Evolutionary conservation across 2,797 vertebrate species (phyloP).

Genomic region (Botia kubotai): DNA sequence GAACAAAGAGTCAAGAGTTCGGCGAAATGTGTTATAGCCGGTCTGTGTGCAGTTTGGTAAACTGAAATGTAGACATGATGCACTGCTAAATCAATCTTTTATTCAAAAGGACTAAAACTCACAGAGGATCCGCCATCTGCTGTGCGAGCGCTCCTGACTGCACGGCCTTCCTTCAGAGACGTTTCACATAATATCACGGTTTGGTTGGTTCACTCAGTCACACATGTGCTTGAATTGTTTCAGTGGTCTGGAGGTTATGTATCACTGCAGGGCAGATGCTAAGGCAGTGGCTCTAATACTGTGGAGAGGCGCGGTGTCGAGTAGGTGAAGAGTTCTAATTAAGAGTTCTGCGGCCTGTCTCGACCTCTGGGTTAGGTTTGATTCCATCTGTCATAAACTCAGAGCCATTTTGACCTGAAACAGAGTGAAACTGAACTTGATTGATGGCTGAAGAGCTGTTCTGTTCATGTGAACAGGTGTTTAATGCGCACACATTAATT

Average conservation of each 20-base stretch:
- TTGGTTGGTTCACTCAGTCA: conserved; percentile 33
- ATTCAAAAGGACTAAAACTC: conserved; percentile 31
- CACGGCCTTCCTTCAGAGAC: conserved; percentile 25
- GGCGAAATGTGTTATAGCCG: not conserved
- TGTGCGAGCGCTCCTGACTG: conserved; percentile 5
- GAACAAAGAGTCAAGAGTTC: not conserved
- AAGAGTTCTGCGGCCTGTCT: conserved; percentile 20
- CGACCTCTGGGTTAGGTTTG: conserved; percentile 37
- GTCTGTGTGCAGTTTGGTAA: not conserved
- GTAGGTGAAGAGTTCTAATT: conserved; percentile 41
- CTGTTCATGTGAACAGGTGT: not conserved
- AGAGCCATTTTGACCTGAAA: conserved; percentile 13
- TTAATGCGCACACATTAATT: not conserved
- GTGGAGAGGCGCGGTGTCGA: conserved; percentile 24
- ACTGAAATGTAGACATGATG: not conserved
- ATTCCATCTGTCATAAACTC: conserved; percentile 42
- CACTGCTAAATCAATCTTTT: conserved; percentile 19
- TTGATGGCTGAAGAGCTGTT: not conserved
- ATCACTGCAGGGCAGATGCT: conserved; percentile 37
- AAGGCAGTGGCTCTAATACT: conserved; percentile 16
- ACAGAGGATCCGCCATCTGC: conserved; percentile 28
- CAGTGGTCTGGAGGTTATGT: conserved; percentile 35
- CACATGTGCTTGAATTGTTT: conserved; percentile 35
- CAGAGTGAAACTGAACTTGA: not conserved
- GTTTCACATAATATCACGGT: conserved; percentile 4